A percentile compares a stretch with the other conserved stretches of the same genome.
phyloP scores from a whole-genome alignment of 1,140 invertebrate species.

The Drosophila cardini region DNA sequence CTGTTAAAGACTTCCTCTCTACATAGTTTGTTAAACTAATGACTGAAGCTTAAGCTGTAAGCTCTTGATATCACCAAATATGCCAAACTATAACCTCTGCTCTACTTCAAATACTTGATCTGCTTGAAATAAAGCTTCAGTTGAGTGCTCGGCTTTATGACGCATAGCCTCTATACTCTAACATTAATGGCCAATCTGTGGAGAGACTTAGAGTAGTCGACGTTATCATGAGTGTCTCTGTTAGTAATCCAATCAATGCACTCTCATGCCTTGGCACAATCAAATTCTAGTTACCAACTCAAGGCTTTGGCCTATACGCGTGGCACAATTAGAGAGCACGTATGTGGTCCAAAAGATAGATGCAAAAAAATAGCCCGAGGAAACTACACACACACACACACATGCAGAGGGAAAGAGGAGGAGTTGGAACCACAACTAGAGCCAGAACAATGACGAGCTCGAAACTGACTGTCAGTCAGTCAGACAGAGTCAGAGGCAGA shows the following conservation, averaged over 20 bases:
- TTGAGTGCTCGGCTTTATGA: slow-evolving; percentile 33
- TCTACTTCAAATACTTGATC: background rate
- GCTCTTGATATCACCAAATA: slow-evolving; percentile 26
- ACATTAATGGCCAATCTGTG: slow-evolving; percentile 32
- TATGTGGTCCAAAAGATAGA: slow-evolving; percentile 33
- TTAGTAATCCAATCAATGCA: slow-evolving; percentile 70
- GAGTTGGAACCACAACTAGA: slow-evolving; percentile 18
- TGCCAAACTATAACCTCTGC: slow-evolving; percentile 28
- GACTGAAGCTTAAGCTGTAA: slow-evolving; percentile 32
- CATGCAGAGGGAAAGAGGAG: slow-evolving; percentile 2
- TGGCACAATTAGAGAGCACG: slow-evolving; percentile 62
- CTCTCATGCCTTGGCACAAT: slow-evolving; percentile 66
- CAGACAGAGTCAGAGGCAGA: slow-evolving; percentile 13
- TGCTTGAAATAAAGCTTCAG: slow-evolving; percentile 1
- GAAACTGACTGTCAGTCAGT: slow-evolving; percentile 13
- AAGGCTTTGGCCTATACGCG: slow-evolving; percentile 48
- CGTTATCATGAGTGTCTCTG: slow-evolving; percentile 16
- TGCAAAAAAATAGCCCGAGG: slow-evolving; percentile 37
- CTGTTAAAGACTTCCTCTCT: too few relatives aligned
- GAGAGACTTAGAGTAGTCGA: background rate
- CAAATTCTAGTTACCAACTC: slow-evolving; percentile 73
- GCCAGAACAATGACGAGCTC: slow-evolving; percentile 49
- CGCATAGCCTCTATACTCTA: slow-evolving; percentile 15
- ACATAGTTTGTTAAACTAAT: slow-evolving; percentile 27
- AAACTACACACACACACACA: slow-evolving; percentile 25